phyloP scores from a whole-genome alignment of 2,113 vertebrate genomes.

The Ophiodon elongatus region DNA sequence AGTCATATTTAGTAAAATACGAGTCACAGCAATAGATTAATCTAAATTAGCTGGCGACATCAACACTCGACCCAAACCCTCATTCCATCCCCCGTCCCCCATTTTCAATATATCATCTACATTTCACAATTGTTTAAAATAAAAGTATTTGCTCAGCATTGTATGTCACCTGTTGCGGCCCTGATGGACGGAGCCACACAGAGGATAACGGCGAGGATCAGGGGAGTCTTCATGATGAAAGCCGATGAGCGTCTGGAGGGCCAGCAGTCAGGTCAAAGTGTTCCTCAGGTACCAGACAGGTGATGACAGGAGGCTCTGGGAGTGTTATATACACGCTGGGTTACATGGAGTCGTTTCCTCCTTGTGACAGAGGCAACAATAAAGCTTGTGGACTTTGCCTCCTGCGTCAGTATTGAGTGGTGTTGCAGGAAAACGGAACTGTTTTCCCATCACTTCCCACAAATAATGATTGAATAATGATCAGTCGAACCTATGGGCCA shows the following conservation, averaged over 20 bases:
- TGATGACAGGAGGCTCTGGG: background rate
- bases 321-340: background rate
- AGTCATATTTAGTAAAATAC: background rate
- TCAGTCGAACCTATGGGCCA: background rate
- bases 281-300: background rate
- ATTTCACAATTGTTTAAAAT: background rate
- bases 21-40: background rate
- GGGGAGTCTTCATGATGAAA: slow-evolving; percentile 15
- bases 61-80: no score
- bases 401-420: background rate
- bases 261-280: background rate
- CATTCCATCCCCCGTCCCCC: background rate
- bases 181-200: background rate
- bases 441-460: background rate
- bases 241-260: background rate
- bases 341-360: background rate
- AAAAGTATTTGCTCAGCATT: background rate
- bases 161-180: slow-evolving; percentile 21
- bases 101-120: background rate
- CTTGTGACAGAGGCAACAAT: background rate
- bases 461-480: background rate
- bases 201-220: slow-evolving; percentile 20
- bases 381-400: slow-evolving; percentile 1
- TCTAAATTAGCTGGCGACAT: background rate
- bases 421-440: background rate